phyloP scores from a whole-genome alignment of 2,797 vertebrate genomes.

The Galaxias olidus region DNA sequence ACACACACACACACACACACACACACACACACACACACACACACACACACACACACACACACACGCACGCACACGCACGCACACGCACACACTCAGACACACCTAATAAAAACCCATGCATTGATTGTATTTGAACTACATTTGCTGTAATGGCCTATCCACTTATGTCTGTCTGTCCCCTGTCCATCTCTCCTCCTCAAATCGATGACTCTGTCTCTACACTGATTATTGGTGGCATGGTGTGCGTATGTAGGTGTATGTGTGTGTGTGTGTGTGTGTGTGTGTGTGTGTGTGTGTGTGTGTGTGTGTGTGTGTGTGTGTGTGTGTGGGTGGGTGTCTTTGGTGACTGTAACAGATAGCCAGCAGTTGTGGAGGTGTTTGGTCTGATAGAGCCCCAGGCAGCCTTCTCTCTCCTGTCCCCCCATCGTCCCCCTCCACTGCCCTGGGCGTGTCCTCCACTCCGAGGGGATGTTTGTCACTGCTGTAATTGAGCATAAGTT shows the following conservation, averaged over 20 bases:
- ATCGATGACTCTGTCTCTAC: conserved; percentile 74
- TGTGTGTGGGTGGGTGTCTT: conserved; percentile 10
- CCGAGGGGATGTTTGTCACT: conserved; percentile 55
- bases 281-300: conserved; percentile 2
- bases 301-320: conserved; percentile 2
- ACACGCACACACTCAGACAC: not conserved
- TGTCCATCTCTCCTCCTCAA: conserved; percentile 43
- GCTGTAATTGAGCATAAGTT: conserved; percentile 65
- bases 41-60: too few relatives aligned
- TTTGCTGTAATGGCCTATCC: conserved; percentile 51
- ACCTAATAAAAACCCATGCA: conserved; percentile 63
- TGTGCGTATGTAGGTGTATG: too few relatives aligned
- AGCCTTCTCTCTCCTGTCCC: conserved; percentile 7
- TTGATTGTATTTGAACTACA: conserved; percentile 64
- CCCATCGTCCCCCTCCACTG: conserved; percentile 34
- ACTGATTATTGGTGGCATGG: not conserved
- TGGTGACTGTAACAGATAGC: not conserved
- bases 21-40: conserved; percentile 3
- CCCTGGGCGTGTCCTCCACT: conserved; percentile 62
- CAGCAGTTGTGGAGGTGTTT: conserved; percentile 31
- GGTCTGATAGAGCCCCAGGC: conserved; percentile 47
- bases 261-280: too few relatives aligned
- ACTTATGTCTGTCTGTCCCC: conserved; percentile 46
- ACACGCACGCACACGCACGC: too few relatives aligned
- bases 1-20: too few relatives aligned